Evolutionary conservation across 2,113 vertebrate species (phyloP).

Genomic region (Irena cyanogastra): DNA sequence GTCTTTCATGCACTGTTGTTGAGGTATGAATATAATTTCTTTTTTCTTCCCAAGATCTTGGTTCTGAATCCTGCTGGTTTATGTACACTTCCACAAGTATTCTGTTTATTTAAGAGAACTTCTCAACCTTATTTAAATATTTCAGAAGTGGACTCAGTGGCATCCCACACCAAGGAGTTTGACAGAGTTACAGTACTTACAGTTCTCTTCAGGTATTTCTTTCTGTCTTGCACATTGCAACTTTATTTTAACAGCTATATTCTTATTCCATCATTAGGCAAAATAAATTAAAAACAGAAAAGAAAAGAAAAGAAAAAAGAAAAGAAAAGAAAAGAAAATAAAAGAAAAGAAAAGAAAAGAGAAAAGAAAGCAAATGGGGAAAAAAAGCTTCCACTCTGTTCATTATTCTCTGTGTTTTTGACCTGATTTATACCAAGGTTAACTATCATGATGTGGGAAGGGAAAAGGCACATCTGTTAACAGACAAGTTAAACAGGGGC

Average conservation of each 20-base stretch:
- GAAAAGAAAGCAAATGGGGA: background rate
- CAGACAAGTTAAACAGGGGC: background rate
- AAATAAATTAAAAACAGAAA: background rate
- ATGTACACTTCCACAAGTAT: background rate
- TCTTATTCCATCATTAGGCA: background rate
- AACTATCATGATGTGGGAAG: background rate
- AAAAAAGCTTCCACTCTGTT: background rate
- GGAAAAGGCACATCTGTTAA: background rate
- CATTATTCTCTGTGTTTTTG: background rate
- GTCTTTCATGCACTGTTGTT: background rate
- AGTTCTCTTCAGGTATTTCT: slow-evolving; percentile 16
- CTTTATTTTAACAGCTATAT: background rate
- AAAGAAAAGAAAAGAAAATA: too few species aligned
- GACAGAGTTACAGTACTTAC: background rate
- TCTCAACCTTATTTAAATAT: background rate
- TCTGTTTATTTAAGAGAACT: background rate
- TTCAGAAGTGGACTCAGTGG: background rate
- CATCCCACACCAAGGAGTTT: background rate
- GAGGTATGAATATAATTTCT: background rate
- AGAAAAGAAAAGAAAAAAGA: too few species aligned
- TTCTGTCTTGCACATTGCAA: background rate
- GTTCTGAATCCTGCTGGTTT: background rate
- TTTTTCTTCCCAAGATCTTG: background rate
- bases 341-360: too few species aligned
- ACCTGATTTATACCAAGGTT: background rate